Percentiles rank a stretch among this genome's conserved stretches.
phyloP scores from a whole-genome alignment of 1,140 invertebrate species.

The Drosophila sproati region DNA sequence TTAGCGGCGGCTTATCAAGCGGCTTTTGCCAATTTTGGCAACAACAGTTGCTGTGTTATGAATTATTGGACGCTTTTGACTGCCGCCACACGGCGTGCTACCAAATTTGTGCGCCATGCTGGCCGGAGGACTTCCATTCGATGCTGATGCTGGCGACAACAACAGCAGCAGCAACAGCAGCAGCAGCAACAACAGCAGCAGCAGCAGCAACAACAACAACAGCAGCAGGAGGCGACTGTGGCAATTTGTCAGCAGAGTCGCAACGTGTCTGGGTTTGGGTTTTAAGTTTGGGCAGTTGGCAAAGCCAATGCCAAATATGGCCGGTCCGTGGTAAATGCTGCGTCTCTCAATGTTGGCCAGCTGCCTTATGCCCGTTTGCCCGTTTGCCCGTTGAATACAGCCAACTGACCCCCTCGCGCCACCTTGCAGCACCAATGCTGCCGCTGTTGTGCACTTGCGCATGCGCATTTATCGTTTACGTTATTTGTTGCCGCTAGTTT shows the following conservation, averaged over 20 bases:
- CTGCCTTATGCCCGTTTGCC: constrained; percentile 40
- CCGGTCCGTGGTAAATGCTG: constrained; percentile 58
- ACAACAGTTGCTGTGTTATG: constrained; percentile 67
- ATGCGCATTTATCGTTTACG: constrained; percentile 83
- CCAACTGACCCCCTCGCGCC: neutral
- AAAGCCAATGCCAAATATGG: constrained; percentile 82
- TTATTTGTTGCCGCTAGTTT: constrained; percentile 81
- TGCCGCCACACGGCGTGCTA: constrained; percentile 77
- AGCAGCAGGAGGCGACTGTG: constrained; percentile 49
- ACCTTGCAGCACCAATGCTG: neutral
- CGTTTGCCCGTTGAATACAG: constrained; percentile 7
- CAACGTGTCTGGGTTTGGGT: constrained; percentile 70
- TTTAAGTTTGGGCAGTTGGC: constrained; percentile 69
- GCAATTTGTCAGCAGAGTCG: constrained; percentile 77
- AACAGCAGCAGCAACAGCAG: constrained; percentile 47
- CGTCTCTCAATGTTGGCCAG: constrained; percentile 47
- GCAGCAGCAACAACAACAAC: constrained; percentile 16
- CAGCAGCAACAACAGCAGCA: constrained; percentile 28
- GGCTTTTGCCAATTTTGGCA: constrained; percentile 74
- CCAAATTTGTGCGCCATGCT: constrained; percentile 78
- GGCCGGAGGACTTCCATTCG: constrained; percentile 66
- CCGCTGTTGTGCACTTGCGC: constrained; percentile 69
- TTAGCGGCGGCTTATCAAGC: constrained; percentile 65
- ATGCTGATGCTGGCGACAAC: constrained; percentile 66
- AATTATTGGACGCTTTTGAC: constrained; percentile 82